Conservation (phyloP, 1,140 invertebrate genomes). For the Argopecten irradians region DNA sequence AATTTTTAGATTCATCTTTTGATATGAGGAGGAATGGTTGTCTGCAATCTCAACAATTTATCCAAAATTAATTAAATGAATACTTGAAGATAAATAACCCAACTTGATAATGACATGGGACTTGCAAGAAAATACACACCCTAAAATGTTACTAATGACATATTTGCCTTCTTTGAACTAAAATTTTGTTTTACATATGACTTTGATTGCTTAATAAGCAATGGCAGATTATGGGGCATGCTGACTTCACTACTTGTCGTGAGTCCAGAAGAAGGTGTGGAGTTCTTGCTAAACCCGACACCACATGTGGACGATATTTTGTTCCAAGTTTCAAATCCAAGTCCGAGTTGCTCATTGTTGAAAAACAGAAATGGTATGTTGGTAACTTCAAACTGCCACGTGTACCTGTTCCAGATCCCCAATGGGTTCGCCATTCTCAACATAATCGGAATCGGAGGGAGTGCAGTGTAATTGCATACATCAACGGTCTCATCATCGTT, state of each 20-base stretch:
- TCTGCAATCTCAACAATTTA: no score
- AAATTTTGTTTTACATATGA: no score
- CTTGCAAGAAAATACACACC: no score
- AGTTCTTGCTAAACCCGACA: conserved; percentile 63
- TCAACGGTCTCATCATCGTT: conserved; percentile 53
- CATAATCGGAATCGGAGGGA: conserved; percentile 56
- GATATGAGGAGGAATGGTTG: no score
- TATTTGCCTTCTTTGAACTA: no score
- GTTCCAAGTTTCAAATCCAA: conserved; percentile 54
- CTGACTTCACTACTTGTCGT: conserved; percentile 60
- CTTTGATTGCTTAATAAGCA: no score
- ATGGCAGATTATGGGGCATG: no score
- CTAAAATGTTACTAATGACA: no score
- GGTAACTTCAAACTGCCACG: conserved; percentile 53
- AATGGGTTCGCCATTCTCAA: conserved; percentile 49
- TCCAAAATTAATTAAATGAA: no score
- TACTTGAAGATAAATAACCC: no score
- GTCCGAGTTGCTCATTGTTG: conserved; percentile 52
- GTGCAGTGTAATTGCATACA: conserved; percentile 59
- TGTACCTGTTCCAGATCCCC: conserved; percentile 50
- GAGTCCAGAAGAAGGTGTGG: conserved; percentile 58
- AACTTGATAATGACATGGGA: no score
- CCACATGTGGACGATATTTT: conserved; percentile 58
- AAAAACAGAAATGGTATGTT: conserved; percentile 53
- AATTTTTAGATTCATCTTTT: no score